Conservation (phyloP, 2,797 vertebrate genomes). For the Rhodeus uyekii region DNA sequence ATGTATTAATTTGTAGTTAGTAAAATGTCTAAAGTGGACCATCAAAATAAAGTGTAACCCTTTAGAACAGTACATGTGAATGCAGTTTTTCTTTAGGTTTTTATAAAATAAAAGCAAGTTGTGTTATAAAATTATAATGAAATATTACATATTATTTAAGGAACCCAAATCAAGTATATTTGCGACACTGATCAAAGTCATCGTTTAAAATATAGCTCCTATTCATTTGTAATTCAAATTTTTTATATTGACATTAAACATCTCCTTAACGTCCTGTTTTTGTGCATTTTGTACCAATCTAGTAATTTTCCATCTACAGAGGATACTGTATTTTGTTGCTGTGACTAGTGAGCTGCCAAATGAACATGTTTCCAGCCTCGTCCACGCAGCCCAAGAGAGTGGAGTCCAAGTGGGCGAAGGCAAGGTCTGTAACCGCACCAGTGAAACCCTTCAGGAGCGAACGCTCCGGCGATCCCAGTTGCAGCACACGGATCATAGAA, state of each 20-base stretch:
- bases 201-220: no score
- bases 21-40: neutral
- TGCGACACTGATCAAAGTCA: no score
- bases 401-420: slow-evolving; percentile 97
- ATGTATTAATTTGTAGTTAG: neutral
- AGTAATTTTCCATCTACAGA: slow-evolving; percentile 42
- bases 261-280: neutral
- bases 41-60: neutral
- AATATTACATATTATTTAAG: neutral
- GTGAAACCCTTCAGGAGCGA: slow-evolving; percentile 95
- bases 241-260: no score
- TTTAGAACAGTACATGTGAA: neutral
- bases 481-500: slow-evolving; percentile 94
- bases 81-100: neutral
- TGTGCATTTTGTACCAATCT: neutral
- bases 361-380: slow-evolving; percentile 94
- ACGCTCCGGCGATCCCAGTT: slow-evolving; percentile 86
- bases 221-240: no score
- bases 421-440: slow-evolving; percentile 91
- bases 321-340: slow-evolving; percentile 95
- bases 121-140: neutral
- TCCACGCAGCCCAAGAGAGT: slow-evolving; percentile 93
- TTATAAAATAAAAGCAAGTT: neutral
- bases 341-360: slow-evolving; percentile 92
- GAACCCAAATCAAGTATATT: neutral